Evolutionary conservation across 1,140 invertebrate species (phyloP).

Genomic region (Drosophila asahinai): DNA sequence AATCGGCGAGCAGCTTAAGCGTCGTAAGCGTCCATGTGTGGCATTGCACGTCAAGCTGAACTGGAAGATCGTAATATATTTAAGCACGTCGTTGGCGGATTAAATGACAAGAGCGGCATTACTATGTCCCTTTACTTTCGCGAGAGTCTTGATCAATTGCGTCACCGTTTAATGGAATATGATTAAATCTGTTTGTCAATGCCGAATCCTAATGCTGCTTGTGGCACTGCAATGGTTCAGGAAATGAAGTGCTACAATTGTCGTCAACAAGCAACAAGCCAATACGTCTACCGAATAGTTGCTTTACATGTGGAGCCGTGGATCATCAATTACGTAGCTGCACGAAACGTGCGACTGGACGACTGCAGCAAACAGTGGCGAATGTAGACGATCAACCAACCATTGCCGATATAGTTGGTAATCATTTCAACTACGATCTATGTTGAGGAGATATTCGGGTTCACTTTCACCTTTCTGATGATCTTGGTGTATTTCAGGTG

Average conservation of each 20-base stretch:
- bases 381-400: not conserved
- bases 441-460: too few species aligned
- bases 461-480: too few species aligned
- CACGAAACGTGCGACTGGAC: not conserved
- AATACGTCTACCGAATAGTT: not conserved
- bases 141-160: not conserved
- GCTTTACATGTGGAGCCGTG: not conserved
- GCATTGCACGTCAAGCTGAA: not conserved
- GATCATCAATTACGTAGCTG: not conserved
- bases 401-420: not conserved
- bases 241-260: not conserved
- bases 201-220: not conserved
- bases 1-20: too few species aligned
- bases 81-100: not conserved
- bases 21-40: not conserved
- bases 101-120: not conserved
- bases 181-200: not conserved
- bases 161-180: not conserved
- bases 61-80: not conserved
- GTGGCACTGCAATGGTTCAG: not conserved
- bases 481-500: too few species aligned
- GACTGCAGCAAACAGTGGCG: not conserved
- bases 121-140: not conserved
- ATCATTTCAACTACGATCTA: not conserved
- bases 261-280: not conserved